Evolutionary conservation across 2,888 invertebrate genomes (phyloP), one percentile per base, ranked within the genome.

Genomic region (Eudiplozoon nipponicum): DNA sequence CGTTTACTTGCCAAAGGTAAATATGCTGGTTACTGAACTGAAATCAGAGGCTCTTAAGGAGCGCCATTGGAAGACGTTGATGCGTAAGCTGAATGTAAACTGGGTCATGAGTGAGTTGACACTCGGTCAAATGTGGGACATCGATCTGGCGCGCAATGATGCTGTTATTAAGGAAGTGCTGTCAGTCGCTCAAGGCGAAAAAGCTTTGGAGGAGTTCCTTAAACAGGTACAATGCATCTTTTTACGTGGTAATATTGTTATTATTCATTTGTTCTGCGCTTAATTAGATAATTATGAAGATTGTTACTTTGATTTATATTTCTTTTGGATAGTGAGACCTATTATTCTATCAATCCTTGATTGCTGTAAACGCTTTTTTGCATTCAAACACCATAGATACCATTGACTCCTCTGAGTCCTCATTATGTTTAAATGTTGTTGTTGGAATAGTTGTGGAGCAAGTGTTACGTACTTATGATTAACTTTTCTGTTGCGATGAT

Each of bases 11-110:
- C 7, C 51, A 70, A 69, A n/a, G n/a, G 70, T 74, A 37, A 80
- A 80, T 62, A 75, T 86, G 71, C 61, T 90, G 50, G 77, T 98
- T 46, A 76, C 84, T 15, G 94, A 98, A 59, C 61, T 98, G 46
- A 98, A 98, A 60, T 90, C 90, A 0, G 94, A 98, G 57, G 94
- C 94, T 0, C 61, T 98, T 36, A 98, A 98, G 57, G 94, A 98
- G 54, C 72, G 94, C 1, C 94, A 98, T 57, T 98, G 94, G 94
- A 80, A 86, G 48, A 77, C 77, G 55, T 64, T 98, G 48, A 94
- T 81, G 61, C 75, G 74, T 51, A 77, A 84, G 47, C 65, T 98
- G 43, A 67, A 73, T 44, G 94, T 98, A 1, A 77, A 74, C 52
- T 94, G 94, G 94, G 68, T 80, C 0, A 64, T 94, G 22, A 76